Evolutionary conservation across 64 coral and sea anemone species (phyloP), one percentile per base, ranked within the genome.

Genomic region (Exaiptasia diaphana): DNA sequence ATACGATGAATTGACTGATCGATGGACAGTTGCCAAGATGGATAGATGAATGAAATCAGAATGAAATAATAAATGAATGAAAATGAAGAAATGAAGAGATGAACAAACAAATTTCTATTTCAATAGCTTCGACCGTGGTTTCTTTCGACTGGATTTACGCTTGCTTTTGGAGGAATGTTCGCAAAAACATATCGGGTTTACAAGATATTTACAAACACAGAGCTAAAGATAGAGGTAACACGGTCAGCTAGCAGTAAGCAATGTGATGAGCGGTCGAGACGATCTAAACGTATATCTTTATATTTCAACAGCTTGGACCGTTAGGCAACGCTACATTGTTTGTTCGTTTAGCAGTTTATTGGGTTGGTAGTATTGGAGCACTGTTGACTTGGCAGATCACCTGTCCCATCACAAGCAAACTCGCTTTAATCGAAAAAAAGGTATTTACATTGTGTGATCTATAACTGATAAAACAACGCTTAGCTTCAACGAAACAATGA

Each of bases 161-260:
- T 91, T 8, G 80, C 81, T 18, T 91, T 85, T 72, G 88, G 88
- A 18, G 80, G 71, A 4, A 91, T 91, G 64, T 91, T 91, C 6
- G 73, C 73, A 1, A 91, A 91, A 59, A 91, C 88, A 5, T 91
- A 78, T 68, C 73, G 88, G 17, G 88, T 91, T 21, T 91, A 91
- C 73, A 91, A 85, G 45, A 91, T 90, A 50, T 90, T 90, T 41
- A 90, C 88, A 31, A 90, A 90, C 70, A 68, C 68, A 17, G 60
- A 83, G 18, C 71, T 91, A 48, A 76, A 85, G 75, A 91, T 41
- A 44, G 88, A 91, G 22, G 87, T 90, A 50, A 68, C 68, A 42
- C 29, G 64, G 23, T 42, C 4, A 8, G 2, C 3, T 21, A 25
- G 25, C 2, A 28, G 33, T 3, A 21, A 61, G 33, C 10, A 61